These are phyloP conservation scores for Thereva unica DNA, from an alignment of 2,888 invertebrate genomes.

Conservation along the genomic window DNA sequence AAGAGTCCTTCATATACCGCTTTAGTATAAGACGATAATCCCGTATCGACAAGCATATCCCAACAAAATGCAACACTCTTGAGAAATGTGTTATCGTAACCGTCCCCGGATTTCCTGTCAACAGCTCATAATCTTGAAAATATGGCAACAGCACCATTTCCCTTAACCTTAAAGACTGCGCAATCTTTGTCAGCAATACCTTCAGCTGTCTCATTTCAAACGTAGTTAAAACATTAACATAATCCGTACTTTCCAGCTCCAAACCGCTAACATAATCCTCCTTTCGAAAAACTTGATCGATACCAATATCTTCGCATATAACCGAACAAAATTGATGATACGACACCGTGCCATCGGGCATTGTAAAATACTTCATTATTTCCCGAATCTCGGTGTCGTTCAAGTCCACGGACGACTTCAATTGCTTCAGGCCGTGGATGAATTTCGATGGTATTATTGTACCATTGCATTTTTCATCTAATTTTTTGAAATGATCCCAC, in stretches of 20 bases:
- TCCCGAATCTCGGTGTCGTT: conserved; percentile 74
- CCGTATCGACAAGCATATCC: conserved; percentile 69
- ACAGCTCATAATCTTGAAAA: conserved; percentile 58
- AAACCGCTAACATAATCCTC: conserved; percentile 61
- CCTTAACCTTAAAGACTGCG: conserved; percentile 62
- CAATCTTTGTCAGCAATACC: conserved; percentile 74
- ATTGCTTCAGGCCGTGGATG: conserved; percentile 69
- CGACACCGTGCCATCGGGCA: conserved; percentile 76
- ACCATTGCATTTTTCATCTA: conserved; percentile 70
- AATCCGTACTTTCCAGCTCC: conserved; percentile 73
- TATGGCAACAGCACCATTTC: conserved; percentile 72
- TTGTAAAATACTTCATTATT: conserved; percentile 76
- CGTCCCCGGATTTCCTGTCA: conserved; percentile 74
- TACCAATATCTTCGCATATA: conserved; percentile 59
- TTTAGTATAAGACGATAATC: conserved; percentile 76
- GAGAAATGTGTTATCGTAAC: conserved; percentile 79
- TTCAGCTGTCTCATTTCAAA: conserved; percentile 71
- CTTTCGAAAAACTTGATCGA: conserved; percentile 47
- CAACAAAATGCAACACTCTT: conserved; percentile 72
- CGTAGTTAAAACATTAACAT: conserved; percentile 66
- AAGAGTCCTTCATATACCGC: conserved; percentile 75
- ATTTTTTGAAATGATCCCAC: conserved; percentile 69
- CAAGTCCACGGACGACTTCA: conserved; percentile 69
- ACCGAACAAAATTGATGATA: conserved; percentile 77
- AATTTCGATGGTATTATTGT: conserved; percentile 75